These are phyloP conservation scores for Sphaeridia pumilis DNA, from an alignment of 2,888 invertebrate species.

Conservation along the genomic window DNA sequence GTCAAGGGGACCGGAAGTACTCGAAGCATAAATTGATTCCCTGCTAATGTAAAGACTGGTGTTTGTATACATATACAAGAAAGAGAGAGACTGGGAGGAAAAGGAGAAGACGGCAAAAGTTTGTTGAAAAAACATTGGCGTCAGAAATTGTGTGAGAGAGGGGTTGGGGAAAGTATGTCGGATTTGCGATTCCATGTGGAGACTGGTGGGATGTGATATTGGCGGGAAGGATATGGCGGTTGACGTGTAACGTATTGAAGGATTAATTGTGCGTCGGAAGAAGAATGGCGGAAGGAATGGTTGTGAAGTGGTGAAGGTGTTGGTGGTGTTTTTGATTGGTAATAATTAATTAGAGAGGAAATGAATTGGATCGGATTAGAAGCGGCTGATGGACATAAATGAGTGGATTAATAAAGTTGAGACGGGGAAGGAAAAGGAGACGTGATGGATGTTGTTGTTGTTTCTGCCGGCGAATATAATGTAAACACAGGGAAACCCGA, in stretches of 20 bases:
- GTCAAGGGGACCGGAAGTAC: not conserved
- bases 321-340: constrained; percentile 3
- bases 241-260: too few relatives aligned
- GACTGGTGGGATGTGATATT: not conserved
- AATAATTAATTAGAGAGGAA: constrained; percentile 3
- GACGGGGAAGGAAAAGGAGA: not conserved
- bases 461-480: not conserved
- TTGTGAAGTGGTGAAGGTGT: not conserved
- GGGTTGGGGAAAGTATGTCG: not conserved
- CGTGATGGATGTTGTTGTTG: not conserved
- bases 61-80: not conserved
- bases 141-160: too few relatives aligned
- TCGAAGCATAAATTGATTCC: not conserved
- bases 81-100: not conserved
- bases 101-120: not conserved
- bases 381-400: not conserved
- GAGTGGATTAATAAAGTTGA: not conserved
- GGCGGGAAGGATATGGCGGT: not conserved
- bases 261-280: not conserved
- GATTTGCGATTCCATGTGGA: not conserved
- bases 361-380: constrained; percentile 4
- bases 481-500: not conserved
- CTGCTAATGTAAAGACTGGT: not conserved
- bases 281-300: not conserved
- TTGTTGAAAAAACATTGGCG: not conserved